phyloP scores from a whole-genome alignment of 2,113 vertebrate genomes.

The Argyrosomus japonicus region DNA sequence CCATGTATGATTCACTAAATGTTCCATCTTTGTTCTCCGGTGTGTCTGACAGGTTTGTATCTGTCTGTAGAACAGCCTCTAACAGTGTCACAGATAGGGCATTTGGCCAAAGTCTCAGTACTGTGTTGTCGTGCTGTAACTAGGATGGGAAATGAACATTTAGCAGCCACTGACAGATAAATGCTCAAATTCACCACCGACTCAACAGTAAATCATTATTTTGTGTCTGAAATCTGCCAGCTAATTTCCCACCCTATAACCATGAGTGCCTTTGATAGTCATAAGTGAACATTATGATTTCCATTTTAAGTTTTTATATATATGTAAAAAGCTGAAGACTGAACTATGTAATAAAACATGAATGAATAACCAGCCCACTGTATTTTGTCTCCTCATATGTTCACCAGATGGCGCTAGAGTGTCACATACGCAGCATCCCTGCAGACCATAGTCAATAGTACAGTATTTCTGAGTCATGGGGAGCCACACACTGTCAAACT shows the following conservation, averaged over 20 bases:
- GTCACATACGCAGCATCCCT: background rate
- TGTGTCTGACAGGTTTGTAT: conserved; percentile 8
- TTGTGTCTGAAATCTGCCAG: too few species aligned
- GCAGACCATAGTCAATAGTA: background rate
- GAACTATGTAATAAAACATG: conserved; percentile 61
- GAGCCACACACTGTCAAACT: background rate
- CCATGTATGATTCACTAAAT: conserved; percentile 32
- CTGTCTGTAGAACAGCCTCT: conserved; percentile 10
- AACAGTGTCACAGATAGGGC: conserved; percentile 23
- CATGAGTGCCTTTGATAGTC: conserved; percentile 36
- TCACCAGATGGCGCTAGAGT: conserved; percentile 42
- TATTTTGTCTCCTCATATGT: background rate
- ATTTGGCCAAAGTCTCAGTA: conserved; percentile 11
- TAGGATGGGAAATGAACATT: too few species aligned
- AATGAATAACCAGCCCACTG: conserved; percentile 19
- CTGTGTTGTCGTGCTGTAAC: conserved; percentile 13
- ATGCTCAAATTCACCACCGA: too few species aligned
- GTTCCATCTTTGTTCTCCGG: background rate
- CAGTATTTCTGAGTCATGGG: background rate
- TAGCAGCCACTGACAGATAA: too few species aligned
- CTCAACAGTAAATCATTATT: too few species aligned
- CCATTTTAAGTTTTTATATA: conserved; percentile 41
- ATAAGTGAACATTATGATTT: conserved; percentile 32
- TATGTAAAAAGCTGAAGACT: conserved; percentile 57
- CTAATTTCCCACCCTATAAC: background rate